Base-by-base conservation (phyloP, 2,797 vertebrate genomes). In the Arctocebus calabarensis region DNA sequence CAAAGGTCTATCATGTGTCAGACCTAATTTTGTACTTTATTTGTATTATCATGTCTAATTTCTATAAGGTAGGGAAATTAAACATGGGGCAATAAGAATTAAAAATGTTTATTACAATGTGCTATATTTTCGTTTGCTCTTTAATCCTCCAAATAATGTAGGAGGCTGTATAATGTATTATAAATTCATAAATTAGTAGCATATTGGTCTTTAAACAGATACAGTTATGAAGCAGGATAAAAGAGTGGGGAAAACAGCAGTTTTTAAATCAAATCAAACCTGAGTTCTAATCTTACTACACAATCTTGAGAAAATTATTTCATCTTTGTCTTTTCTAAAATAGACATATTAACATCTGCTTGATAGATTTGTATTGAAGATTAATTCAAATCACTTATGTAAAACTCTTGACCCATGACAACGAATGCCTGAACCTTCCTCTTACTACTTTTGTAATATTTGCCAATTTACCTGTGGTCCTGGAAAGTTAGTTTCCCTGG, bases 1-100 rank as follows among this genome's bases (percentile, higher is more conserved):
- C 94, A 74, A 90, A n/a, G 27, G 2, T 91, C 8, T 86, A 62
- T 19, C 77, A 34, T 94, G 13, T 48, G 17, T 25, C 70, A 94
- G 43, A 4, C 11, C 14, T n/a, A 79, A 68, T 85, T 88, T 93
- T 86, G 27, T 0, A 73, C 52, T 92, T 94, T 95, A 71, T 29
- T 64, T 81, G 25, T 70, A 64, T 86, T 73, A 91, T 79, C 25
- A 83, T 29, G 82, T 90, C 92, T 96, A 94, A 95, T 70, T 9
- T 23, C 32, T 79, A 2, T 5, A 85, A 87, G 13, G 68, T 37
- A 84, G 14, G 22, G 89, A 34, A 92, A 86, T 52, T 77, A 87
- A 96, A 82, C 11, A 45, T 7, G 74, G 17, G 45, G 3, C n/a
- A 84, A 64, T 73, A 73, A 96, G 48, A 70, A 57, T 13, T 81